Evolutionary conservation across 64 coral and sea anemone species (phyloP), one percentile per base, ranked within the genome.

Genomic region (Actinia tenebrosa): DNA sequence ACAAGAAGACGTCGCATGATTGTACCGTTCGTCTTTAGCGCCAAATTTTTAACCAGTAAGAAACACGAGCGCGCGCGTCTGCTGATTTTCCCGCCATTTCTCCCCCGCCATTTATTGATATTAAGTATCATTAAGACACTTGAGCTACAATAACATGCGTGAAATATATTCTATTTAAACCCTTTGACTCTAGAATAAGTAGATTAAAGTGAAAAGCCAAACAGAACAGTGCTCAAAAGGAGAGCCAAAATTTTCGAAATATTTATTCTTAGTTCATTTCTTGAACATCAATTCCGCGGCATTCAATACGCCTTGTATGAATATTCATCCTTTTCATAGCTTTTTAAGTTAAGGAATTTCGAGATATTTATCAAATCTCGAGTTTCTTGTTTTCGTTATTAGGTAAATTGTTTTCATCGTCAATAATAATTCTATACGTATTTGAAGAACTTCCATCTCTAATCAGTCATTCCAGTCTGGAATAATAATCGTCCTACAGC

Each of bases 401-500:
- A 75, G 4, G 14, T 30, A 13, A 75, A 1, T 10, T 75, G 69
- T 75, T 71, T 71, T 71, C 69, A 75, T 42, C 26, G 27, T 75
- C 69, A 75, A 75, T 25, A 50, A 75, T 30, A 14, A 75, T 30
- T 75, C 4, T 42, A 10, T 13, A 30, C 69, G 42, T 75, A 42
- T 75, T 75, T 75, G 2, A 3, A 75, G 42, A 18, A 75, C 69
- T 75, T 75, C 25, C 1, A 75, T 50, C 7, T 75, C 69, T 75
- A 75, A 75, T 75, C 69, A 75, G 69, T 42, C 69, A 75, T 75
- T 75, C 69, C 69, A 75, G 69, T 75, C 69, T 75, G 27, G 69
- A 26, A 30, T 75, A 26, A 30, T 75, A 27, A 75, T 75, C 69
- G 26, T 58, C 30, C 30, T 37, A 37, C 30, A 30, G 11, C 11